These are phyloP conservation scores for Spialia ferax DNA, from an alignment of 2,888 invertebrate genomes.

Conservation along the genomic window DNA sequence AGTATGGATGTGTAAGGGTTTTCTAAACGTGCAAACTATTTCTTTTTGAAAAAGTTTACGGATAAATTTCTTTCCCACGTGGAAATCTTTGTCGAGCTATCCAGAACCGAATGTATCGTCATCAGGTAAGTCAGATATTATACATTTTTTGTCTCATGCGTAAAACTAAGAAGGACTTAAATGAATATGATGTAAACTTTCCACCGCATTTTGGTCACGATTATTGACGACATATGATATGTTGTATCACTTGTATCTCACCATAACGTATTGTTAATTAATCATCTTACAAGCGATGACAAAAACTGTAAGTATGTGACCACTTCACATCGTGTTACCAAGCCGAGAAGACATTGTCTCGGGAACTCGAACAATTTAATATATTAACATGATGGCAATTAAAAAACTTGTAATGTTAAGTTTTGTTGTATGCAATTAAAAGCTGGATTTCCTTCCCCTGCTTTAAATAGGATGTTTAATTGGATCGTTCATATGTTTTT, in stretches of 20 bases:
- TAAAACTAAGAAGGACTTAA: background rate
- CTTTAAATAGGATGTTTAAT: conserved; percentile 30
- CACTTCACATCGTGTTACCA: conserved; percentile 2
- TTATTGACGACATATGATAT: conserved; percentile 12
- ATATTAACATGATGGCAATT: conserved; percentile 17
- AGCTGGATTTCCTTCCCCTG: conserved; percentile 18
- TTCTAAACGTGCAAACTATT: too few species aligned
- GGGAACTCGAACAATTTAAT: conserved; percentile 21
- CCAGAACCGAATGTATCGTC: background rate
- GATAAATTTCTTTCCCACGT: too few species aligned
- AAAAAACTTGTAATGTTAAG: conserved; percentile 15
- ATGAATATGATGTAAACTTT: background rate
- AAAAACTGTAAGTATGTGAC: conserved; percentile 24
- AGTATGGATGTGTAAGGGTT: too few species aligned
- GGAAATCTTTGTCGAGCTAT: background rate
- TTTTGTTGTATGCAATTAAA: conserved; percentile 16
- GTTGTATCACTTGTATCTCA: conserved; percentile 6
- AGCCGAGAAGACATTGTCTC: background rate
- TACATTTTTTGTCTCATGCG: background rate
- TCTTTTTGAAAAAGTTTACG: too few species aligned
- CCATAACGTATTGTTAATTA: conserved; percentile 34
- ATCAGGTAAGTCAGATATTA: too few species aligned
- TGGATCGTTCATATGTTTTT: background rate
- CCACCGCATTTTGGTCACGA: conserved; percentile 2
- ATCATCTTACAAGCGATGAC: conserved; percentile 9